These are phyloP conservation scores for Barbus barbus DNA, from an alignment of 2,113 vertebrate genomes.

Conservation along the genomic window DNA sequence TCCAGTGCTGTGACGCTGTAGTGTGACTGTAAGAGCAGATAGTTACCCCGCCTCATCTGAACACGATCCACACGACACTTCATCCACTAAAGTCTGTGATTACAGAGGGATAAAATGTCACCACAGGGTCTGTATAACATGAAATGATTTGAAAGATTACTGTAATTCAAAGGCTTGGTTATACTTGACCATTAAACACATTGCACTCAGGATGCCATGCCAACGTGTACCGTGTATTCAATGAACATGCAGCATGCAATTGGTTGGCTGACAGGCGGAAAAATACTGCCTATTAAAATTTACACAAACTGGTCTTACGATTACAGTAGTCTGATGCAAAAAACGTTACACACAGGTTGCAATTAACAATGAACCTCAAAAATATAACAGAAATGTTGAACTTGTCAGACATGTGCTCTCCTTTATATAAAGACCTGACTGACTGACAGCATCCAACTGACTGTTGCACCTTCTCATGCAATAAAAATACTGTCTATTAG, in stretches of 20 bases:
- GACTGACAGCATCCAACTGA: background rate
- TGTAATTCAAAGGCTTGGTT: conserved; percentile 27
- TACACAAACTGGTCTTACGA: conserved; percentile 29
- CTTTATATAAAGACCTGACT: no score
- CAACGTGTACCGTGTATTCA: conserved; percentile 35
- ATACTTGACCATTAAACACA: conserved; percentile 43
- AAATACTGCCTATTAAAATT: conserved; percentile 1
- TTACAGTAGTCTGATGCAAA: conserved; percentile 43
- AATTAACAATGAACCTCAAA: conserved; percentile 18
- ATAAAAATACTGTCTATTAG: conserved; percentile 14
- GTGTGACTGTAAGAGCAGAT: background rate
- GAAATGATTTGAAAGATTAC: conserved; percentile 22
- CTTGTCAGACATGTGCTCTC: background rate
- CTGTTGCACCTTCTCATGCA: conserved; percentile 34
- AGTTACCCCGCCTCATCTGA: background rate
- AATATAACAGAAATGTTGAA: background rate
- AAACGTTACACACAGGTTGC: conserved; percentile 5
- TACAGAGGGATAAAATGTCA: conserved; percentile 32
- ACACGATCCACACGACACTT: conserved; percentile 35
- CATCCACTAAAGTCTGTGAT: conserved; percentile 36
- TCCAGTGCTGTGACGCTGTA: background rate
- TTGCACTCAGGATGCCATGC: conserved; percentile 50
- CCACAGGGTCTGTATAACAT: conserved; percentile 13
- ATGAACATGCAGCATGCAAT: conserved; percentile 59
- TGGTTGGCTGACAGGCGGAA: background rate